Evolutionary conservation across 2,888 invertebrate genomes (phyloP).

Genomic region (Diloba caeruleocephala): DNA sequence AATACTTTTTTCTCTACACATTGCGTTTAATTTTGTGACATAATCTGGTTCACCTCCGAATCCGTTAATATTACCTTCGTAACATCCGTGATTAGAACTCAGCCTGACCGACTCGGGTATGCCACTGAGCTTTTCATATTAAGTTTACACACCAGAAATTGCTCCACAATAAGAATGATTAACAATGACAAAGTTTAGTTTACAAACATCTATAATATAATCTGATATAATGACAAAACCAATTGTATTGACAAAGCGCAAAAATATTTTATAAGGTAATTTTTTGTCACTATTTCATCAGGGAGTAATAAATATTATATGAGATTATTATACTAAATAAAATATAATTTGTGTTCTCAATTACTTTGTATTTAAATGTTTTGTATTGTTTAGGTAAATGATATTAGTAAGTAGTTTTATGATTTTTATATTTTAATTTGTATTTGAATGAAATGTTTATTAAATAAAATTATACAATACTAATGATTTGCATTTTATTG

Average conservation of each 20-base stretch:
- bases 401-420: slow-evolving; percentile 41
- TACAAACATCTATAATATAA: slow-evolving; percentile 12
- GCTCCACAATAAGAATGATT: too few relatives aligned
- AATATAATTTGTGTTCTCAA: slow-evolving; percentile 55
- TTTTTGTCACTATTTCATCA: slow-evolving; percentile 38
- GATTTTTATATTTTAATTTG: slow-evolving; percentile 56
- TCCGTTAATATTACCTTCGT: too few relatives aligned
- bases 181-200: slow-evolving; percentile 9
- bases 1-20: too few relatives aligned
- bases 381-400: slow-evolving; percentile 45
- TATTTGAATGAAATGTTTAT: slow-evolving; percentile 55
- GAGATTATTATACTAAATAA: slow-evolving; percentile 53
- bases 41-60: too few relatives aligned
- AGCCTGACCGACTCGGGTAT: too few relatives aligned
- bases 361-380: slow-evolving; percentile 48
- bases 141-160: too few relatives aligned
- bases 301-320: slow-evolving; percentile 34
- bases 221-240: too few relatives aligned
- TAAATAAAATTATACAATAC: slow-evolving; percentile 58
- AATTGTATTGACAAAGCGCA: slow-evolving; percentile 34
- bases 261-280: slow-evolving; percentile 7
- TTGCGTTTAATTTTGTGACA: too few relatives aligned
- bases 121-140: too few relatives aligned
- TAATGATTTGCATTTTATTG: slow-evolving; percentile 11
- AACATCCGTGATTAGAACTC: too few relatives aligned